These are phyloP conservation scores for Callipepla californica DNA, from an alignment of 2,113 vertebrate species.

Conservation along the genomic window DNA sequence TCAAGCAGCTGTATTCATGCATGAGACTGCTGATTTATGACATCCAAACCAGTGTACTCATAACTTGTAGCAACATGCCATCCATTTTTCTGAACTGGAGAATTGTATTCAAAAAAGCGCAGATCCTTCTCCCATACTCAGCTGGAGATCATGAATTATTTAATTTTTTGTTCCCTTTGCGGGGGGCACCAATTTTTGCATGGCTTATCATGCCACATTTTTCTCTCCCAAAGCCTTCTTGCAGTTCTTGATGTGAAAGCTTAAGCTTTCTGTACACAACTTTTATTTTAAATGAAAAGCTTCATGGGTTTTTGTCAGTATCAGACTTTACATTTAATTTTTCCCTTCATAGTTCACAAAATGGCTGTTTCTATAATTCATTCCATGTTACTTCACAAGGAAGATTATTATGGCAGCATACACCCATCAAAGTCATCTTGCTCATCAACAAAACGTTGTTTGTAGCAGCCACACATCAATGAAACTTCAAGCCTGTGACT, in stretches of 20 bases:
- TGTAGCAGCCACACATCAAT: slow-evolving; percentile 76
- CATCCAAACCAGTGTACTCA: slow-evolving; percentile 37
- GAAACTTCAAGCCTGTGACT: slow-evolving; percentile 70
- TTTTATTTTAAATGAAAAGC: slow-evolving; percentile 67
- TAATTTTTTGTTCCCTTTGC: slow-evolving; percentile 71
- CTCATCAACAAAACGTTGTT: slow-evolving; percentile 76
- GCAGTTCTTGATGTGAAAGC: slow-evolving; percentile 54
- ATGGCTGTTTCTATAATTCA: slow-evolving; percentile 61
- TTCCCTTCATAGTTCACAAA: slow-evolving; percentile 72
- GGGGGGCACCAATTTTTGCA: slow-evolving; percentile 13
- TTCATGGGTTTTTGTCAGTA: slow-evolving; percentile 49
- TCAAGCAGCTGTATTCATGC: slow-evolving; percentile 28
- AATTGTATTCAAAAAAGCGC: slow-evolving; percentile 61
- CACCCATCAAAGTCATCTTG: slow-evolving; percentile 70
- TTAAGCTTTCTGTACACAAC: slow-evolving; percentile 45
- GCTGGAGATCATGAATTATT: slow-evolving; percentile 71
- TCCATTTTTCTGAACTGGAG: slow-evolving; percentile 41
- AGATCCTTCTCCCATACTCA: slow-evolving; percentile 25
- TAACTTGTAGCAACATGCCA: slow-evolving; percentile 33
- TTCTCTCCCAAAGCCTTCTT: slow-evolving; percentile 25
- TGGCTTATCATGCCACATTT: slow-evolving; percentile 43
- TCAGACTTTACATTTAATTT: slow-evolving; percentile 71
- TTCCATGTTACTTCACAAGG: slow-evolving; percentile 59
- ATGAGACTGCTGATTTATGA: background rate
- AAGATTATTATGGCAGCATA: slow-evolving; percentile 68